Evolutionary conservation across 1,140 invertebrate species (phyloP).

Genomic region (Diorhabda sublineata): DNA sequence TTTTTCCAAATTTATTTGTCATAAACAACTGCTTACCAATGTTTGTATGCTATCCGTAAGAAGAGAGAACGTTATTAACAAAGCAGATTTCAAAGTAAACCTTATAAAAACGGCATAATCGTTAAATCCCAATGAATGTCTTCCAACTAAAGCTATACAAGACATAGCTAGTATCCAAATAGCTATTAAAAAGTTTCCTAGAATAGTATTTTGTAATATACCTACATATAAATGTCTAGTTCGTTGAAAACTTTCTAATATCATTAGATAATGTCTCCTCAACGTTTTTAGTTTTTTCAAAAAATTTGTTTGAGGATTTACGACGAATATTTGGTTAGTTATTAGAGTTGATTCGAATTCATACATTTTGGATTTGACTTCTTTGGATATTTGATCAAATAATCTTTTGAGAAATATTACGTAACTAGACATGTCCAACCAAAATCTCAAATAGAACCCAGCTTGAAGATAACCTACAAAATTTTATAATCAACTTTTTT

Average conservation of each 20-base stretch:
- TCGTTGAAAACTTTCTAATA: background rate
- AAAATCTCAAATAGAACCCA: constrained; percentile 3
- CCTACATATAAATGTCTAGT: background rate
- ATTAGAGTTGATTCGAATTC: background rate
- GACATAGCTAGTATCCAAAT: constrained; percentile 8
- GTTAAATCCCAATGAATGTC: background rate
- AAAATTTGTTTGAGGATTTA: background rate
- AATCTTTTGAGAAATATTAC: background rate
- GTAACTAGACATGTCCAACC: constrained; percentile 3
- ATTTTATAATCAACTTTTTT: background rate
- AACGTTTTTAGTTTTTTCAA: background rate
- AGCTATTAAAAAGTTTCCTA: background rate
- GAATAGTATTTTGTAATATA: background rate
- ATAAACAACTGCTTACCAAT: background rate
- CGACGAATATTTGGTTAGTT: background rate
- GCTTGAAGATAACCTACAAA: constrained; percentile 4
- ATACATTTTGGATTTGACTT: background rate
- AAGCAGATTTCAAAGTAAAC: background rate
- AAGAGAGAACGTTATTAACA: background rate
- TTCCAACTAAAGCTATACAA: background rate
- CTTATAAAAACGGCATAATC: background rate
- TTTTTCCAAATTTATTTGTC: too few species aligned
- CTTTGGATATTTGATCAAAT: background rate
- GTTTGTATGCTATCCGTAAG: background rate
- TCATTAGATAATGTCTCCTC: constrained; percentile 1